Percentiles rank a stretch among this genome's conserved stretches.
Conservation (phyloP, 2,113 vertebrate species). For the Sylvietta virens region DNA sequence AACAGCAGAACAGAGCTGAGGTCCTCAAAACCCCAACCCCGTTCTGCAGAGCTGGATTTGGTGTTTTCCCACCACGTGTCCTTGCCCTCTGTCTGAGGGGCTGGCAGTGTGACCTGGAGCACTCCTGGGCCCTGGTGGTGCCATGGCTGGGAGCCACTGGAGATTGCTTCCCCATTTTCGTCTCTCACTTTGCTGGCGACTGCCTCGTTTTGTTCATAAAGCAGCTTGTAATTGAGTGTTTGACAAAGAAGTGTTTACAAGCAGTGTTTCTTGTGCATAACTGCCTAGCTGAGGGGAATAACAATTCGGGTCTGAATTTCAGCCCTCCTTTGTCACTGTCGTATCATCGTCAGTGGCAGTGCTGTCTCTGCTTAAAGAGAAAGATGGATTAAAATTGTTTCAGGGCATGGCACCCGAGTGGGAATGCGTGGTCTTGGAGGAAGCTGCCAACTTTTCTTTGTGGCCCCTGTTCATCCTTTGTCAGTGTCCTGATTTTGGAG, state of each 20-base stretch:
- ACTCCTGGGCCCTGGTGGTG: not conserved
- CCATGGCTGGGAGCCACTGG: not conserved
- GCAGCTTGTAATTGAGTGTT: slow-evolving; percentile 63
- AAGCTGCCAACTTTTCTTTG: not conserved
- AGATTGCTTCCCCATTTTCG: not conserved
- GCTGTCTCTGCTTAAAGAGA: slow-evolving; percentile 25
- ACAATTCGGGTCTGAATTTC: slow-evolving; percentile 57
- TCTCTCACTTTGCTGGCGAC: not conserved
- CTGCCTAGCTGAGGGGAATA: slow-evolving; percentile 66
- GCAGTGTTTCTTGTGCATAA: slow-evolving; percentile 50
- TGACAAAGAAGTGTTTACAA: slow-evolving; percentile 64
- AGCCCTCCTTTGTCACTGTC: slow-evolving; percentile 55
- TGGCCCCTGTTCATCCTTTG: rapidly evolving
- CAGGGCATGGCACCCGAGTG: not conserved
- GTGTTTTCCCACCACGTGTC: not conserved
- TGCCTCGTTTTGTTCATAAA: slow-evolving; percentile 55
- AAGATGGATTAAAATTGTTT: not conserved
- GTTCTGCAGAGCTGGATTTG: not conserved
- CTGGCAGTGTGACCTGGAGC: not conserved
- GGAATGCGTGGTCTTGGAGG: not conserved
- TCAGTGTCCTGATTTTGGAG: not conserved
- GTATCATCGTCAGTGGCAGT: not conserved
- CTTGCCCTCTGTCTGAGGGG: not conserved
- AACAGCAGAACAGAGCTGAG: not conserved
- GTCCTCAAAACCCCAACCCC: not conserved